A percentile compares a stretch with the other conserved stretches of the same genome.
phyloP scores from a whole-genome alignment of 2,797 vertebrate species.

The Pagetopsis macropterus region DNA sequence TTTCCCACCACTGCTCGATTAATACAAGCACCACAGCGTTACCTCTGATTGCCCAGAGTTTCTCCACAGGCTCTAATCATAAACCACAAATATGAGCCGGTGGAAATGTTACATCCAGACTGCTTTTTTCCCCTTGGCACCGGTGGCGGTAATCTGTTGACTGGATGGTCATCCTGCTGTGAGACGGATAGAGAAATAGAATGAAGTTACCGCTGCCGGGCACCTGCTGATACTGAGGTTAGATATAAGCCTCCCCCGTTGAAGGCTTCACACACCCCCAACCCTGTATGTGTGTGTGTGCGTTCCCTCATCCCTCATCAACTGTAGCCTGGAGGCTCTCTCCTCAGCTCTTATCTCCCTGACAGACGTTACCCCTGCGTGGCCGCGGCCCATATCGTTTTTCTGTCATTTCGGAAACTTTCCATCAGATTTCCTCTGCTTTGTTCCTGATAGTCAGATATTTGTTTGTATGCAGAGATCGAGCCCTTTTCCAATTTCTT shows the following conservation, averaged over 20 bases:
- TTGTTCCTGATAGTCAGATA: conserved; percentile 35
- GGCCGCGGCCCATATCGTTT: conserved; percentile 23
- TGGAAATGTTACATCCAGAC: conserved; percentile 6
- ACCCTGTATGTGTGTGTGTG: conserved; percentile 21
- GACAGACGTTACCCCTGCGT: conserved; percentile 54
- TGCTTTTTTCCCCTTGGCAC: not conserved
- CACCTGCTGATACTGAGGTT: conserved; percentile 37
- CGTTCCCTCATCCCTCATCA: conserved; percentile 48
- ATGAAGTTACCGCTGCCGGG: conserved; percentile 30
- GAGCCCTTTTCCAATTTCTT: not conserved
- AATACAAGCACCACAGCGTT: not conserved
- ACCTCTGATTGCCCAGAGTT: not conserved
- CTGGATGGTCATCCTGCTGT: conserved; percentile 51
- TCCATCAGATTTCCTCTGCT: conserved; percentile 43
- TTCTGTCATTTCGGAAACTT: conserved; percentile 28
- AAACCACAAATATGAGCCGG: not conserved
- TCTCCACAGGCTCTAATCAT: not conserved
- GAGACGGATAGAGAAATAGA: conserved; percentile 50
- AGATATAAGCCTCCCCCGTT: conserved; percentile 50
- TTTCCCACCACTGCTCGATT: conserved; percentile 16
- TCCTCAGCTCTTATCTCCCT: conserved; percentile 65
- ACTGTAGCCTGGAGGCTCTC: conserved; percentile 48
- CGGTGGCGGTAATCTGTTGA: conserved; percentile 42
- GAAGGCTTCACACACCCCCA: conserved; percentile 20
- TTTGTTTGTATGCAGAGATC: not conserved